phyloP scores from a whole-genome alignment of 2,797 vertebrate genomes.

The Rhodeus uyekii region DNA sequence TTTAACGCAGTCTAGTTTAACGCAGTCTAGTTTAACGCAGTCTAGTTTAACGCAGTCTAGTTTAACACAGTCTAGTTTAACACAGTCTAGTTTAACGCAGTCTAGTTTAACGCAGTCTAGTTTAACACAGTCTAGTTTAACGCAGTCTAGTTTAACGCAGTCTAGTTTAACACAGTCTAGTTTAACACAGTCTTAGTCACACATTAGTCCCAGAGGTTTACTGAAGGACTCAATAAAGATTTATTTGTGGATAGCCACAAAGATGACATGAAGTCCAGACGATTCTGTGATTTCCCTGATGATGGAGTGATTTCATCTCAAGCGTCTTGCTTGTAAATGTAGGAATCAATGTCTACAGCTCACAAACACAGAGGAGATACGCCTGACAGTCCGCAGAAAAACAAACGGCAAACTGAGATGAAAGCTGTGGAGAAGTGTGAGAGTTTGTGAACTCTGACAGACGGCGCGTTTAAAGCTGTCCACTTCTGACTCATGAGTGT shows the following conservation, averaged over 20 bases:
- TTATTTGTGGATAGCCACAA: background rate
- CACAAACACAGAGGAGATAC: background rate
- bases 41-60: no score
- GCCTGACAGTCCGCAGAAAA: constrained; percentile 25
- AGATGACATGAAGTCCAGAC: background rate
- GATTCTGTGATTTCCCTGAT: background rate
- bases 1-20: no score
- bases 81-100: no score
- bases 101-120: no score
- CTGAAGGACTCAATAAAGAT: background rate
- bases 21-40: no score
- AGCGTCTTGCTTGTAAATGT: background rate
- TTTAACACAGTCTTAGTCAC: no score
- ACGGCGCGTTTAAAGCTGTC: background rate
- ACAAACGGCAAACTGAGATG: constrained; percentile 14
- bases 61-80: no score
- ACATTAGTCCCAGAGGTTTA: background rate
- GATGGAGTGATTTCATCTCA: background rate
- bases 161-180: no score
- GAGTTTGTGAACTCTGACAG: background rate
- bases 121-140: no score
- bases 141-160: no score
- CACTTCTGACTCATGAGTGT: background rate
- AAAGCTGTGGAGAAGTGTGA: constrained; percentile 20
- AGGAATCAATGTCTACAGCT: background rate